phyloP scores from a whole-genome alignment of 2,888 invertebrate species.

The Keiferia lycopersicella region DNA sequence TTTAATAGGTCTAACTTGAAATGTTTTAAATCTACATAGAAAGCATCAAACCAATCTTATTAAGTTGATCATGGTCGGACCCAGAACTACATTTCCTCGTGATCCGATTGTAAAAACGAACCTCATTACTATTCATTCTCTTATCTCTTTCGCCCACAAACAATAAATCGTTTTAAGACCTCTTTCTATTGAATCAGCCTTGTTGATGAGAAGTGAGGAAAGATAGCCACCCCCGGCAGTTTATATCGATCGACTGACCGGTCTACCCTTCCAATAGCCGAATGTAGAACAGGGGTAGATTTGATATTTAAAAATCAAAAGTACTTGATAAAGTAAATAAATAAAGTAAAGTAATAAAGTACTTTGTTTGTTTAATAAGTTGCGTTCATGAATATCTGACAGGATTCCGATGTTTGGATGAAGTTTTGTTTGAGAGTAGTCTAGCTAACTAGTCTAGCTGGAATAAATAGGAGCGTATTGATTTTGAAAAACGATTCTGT shows the following conservation, averaged over 20 bases:
- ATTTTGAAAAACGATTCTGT: too few relatives aligned
- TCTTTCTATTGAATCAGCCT: constrained; percentile 17
- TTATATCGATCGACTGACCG: not conserved
- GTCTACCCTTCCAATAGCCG: not conserved
- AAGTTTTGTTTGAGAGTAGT: too few relatives aligned
- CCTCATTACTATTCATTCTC: constrained; percentile 3
- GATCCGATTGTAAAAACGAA: not conserved
- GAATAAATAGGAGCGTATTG: too few relatives aligned
- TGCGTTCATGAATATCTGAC: not conserved
- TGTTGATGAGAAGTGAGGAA: constrained; percentile 21
- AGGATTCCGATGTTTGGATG: too few relatives aligned
- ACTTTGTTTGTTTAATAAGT: too few relatives aligned
- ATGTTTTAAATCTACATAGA: too few relatives aligned
- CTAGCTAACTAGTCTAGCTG: too few relatives aligned
- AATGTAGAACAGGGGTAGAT: not conserved
- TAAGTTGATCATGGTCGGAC: not conserved
- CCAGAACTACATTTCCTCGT: not conserved
- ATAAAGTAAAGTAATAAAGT: too few relatives aligned
- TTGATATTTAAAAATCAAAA: constrained; percentile 1
- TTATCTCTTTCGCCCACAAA: constrained; percentile 12
- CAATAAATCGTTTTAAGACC: constrained; percentile 21
- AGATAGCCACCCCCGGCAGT: constrained; percentile 1
- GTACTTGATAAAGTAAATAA: too few relatives aligned
- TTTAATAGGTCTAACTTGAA: too few relatives aligned
- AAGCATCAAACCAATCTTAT: too few relatives aligned